Evolutionary conservation across 2,888 invertebrate species (phyloP).

Genomic region (Celastrina argiolus): DNA sequence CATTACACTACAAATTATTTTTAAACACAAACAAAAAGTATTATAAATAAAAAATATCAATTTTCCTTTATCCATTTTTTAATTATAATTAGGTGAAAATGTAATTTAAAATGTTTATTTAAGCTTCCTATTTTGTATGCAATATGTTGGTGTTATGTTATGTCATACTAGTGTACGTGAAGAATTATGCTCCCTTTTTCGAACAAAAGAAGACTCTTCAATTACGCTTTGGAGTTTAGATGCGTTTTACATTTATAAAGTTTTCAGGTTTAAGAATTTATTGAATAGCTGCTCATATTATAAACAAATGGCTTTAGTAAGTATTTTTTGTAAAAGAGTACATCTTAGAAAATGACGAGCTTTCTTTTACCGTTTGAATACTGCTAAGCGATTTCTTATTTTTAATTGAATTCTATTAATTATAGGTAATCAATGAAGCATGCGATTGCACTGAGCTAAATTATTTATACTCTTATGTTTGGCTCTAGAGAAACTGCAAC

Average conservation of each 20-base stretch:
- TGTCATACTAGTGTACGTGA: no score
- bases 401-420: not conserved
- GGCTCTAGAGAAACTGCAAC: conserved; percentile 12
- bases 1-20: no score
- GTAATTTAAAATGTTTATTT: no score
- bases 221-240: not conserved
- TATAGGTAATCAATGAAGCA: not conserved
- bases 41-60: no score
- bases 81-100: no score
- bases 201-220: not conserved
- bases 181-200: not conserved
- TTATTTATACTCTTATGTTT: not conserved
- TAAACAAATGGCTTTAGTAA: not conserved
- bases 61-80: no score
- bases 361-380: not conserved
- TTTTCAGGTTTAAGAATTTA: not conserved
- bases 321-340: not conserved
- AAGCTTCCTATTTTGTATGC: no score
- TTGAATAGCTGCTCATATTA: not conserved
- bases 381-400: conserved; percentile 1
- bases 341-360: not conserved
- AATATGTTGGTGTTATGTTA: no score
- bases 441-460: not conserved
- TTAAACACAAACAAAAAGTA: no score
- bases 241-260: not conserved